phyloP scores from a whole-genome alignment of 37 sponge, comb jelly and placozoan species.

The Aplysina aerophoba region DNA sequence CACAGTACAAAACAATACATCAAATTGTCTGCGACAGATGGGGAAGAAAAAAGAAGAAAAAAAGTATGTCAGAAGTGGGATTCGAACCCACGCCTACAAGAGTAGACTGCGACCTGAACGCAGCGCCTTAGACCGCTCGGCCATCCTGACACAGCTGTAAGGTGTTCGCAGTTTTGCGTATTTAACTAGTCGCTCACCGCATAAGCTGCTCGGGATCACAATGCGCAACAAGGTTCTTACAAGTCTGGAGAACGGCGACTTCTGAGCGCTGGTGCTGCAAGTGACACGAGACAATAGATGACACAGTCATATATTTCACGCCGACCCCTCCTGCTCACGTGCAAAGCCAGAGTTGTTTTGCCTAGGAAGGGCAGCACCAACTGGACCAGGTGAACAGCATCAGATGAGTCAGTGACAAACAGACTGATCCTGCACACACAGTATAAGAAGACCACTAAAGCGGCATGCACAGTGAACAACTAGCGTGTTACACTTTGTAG shows the following conservation, averaged over 20 bases:
- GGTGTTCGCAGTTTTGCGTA: neutral
- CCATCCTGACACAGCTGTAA: conserved; percentile 76
- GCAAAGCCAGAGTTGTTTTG: neutral
- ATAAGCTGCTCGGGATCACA: neutral
- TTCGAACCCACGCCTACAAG: conserved; percentile 97
- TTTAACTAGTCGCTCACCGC: conserved; percentile 3
- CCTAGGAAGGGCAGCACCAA: conserved; percentile 52
- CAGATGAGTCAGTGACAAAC: conserved; percentile 33
- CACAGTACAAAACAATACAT: conserved; percentile 46
- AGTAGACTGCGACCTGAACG: conserved; percentile 97
- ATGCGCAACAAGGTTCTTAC: too few relatives aligned
- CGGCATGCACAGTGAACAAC: neutral
- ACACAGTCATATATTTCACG: neutral
- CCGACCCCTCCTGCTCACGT: too few relatives aligned
- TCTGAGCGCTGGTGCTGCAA: neutral
- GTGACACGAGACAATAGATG: neutral
- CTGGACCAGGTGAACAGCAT: conserved; percentile 25
- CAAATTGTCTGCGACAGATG: conserved; percentile 61
- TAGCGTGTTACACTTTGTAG: too few relatives aligned
- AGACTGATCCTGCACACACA: conserved; percentile 56
- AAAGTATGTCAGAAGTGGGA: conserved; percentile 92
- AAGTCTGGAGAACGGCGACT: too few relatives aligned
- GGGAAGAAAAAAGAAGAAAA: conserved; percentile 31
- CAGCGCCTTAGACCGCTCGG: conserved; percentile 98
- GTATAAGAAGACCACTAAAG: neutral